Percentiles rank a stretch among this genome's conserved stretches.
Evolutionary conservation across 2,797 vertebrate species (phyloP).

Genomic region (Phoxinus dragarum): DNA sequence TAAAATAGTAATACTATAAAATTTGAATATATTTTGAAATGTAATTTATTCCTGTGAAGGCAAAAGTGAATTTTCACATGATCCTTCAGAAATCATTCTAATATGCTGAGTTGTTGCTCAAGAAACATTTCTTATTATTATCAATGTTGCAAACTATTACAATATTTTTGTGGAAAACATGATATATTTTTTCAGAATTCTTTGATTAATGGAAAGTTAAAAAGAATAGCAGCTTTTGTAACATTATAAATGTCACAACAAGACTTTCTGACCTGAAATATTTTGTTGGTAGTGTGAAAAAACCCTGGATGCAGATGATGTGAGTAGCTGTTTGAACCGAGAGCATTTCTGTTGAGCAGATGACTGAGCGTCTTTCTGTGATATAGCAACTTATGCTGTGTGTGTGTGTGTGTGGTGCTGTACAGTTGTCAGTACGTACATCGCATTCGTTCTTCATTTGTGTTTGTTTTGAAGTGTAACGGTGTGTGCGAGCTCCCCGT

Average conservation of each 20-base stretch:
- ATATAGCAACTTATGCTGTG: background rate
- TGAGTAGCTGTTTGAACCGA: background rate
- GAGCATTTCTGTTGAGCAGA: slow-evolving; percentile 17
- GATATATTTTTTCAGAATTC: background rate
- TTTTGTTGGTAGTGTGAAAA: background rate
- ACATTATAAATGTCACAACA: background rate
- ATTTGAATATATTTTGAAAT: background rate
- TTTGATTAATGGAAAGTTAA: background rate
- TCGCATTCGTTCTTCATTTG: slow-evolving; percentile 37
- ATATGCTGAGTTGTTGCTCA: too few relatives aligned
- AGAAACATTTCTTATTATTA: too few relatives aligned
- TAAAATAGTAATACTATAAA: background rate
- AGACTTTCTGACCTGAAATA: background rate
- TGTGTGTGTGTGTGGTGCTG: background rate
- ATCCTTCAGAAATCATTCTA: too few relatives aligned
- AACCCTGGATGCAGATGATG: background rate
- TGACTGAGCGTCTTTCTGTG: slow-evolving; percentile 2
- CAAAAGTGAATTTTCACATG: background rate
- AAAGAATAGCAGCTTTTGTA: background rate
- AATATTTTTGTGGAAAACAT: too few relatives aligned
- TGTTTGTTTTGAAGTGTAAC: slow-evolving; percentile 64
- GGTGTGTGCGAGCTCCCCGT: slow-evolving; percentile 60
- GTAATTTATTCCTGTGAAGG: background rate
- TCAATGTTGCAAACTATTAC: too few relatives aligned
- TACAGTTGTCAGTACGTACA: background rate